phyloP scores from a whole-genome alignment of 2,113 vertebrate species.

The Microtus ochrogaster region DNA sequence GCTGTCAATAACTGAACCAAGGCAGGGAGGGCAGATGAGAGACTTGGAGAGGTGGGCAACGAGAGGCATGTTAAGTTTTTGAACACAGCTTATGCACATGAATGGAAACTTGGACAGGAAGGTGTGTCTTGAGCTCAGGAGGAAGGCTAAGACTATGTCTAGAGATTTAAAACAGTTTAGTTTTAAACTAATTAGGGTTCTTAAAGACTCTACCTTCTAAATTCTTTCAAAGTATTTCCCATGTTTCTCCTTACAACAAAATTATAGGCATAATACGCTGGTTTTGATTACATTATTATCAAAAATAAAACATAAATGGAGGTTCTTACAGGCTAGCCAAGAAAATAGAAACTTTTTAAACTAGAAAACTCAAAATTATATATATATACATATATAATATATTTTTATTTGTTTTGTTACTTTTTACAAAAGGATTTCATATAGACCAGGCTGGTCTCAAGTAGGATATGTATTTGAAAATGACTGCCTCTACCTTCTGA shows the following conservation, averaged over 20 bases:
- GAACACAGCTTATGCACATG: not conserved
- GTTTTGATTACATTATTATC: not conserved
- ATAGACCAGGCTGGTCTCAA: not conserved
- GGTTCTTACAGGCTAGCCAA: not conserved
- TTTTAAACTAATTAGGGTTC: not conserved
- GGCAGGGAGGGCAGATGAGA: not conserved
- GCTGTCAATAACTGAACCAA: not conserved
- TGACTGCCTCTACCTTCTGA: not conserved
- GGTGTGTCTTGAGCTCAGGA: not conserved
- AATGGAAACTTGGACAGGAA: not conserved
- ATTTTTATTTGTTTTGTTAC: not conserved
- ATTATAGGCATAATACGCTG: not conserved
- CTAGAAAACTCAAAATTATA: not conserved
- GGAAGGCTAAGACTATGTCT: not conserved
- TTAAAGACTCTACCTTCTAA: not conserved
- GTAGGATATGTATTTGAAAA: not conserved
- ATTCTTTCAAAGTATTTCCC: not conserved
- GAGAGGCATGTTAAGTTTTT: not conserved
- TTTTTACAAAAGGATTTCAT: not conserved
- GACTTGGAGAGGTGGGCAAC: not conserved
- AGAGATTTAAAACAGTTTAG: not conserved
- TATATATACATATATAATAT: no score
- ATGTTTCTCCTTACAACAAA: not conserved
- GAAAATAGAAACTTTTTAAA: slow-evolving; percentile 21
- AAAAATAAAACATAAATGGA: not conserved